Conservation (phyloP, 2,113 vertebrate species). For the Hepsetus odoe region DNA sequence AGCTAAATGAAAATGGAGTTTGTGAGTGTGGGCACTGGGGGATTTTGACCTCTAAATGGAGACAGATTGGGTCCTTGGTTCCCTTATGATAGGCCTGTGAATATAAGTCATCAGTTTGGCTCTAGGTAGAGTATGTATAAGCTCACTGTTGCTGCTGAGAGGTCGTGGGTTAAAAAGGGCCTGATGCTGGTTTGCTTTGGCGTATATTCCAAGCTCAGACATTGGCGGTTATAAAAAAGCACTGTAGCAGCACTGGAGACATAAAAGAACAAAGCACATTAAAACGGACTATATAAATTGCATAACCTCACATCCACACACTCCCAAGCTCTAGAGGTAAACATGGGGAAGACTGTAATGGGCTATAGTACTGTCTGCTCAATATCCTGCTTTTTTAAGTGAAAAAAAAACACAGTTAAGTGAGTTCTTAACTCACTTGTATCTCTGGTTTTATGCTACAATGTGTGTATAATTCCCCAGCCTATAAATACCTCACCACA, state of each 20-base stretch:
- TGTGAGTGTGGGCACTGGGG: slow-evolving; percentile 16
- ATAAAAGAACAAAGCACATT: slow-evolving; percentile 38
- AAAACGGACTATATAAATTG: slow-evolving; percentile 17
- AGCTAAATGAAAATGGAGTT: slow-evolving; percentile 29
- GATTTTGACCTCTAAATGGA: slow-evolving; percentile 37
- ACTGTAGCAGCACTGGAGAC: slow-evolving; percentile 23
- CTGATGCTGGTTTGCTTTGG: slow-evolving; percentile 33
- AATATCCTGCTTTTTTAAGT: slow-evolving; percentile 26
- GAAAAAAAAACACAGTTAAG: too few species aligned
- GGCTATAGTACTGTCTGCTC: slow-evolving; percentile 38
- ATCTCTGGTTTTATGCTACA: slow-evolving; percentile 9
- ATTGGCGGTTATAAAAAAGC: slow-evolving; percentile 29
- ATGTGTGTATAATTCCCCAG: neutral
- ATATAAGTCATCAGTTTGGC: slow-evolving; percentile 17
- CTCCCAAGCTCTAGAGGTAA: slow-evolving; percentile 36
- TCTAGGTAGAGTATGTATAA: neutral
- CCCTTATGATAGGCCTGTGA: slow-evolving; percentile 19
- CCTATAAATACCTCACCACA: slow-evolving; percentile 32
- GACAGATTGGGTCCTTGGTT: slow-evolving; percentile 45
- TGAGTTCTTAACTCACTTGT: slow-evolving; percentile 5
- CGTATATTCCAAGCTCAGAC: neutral
- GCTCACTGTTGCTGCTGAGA: slow-evolving; percentile 20
- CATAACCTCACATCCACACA: slow-evolving; percentile 16
- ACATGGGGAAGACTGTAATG: slow-evolving; percentile 28
- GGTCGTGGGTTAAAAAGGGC: slow-evolving; percentile 2